These are phyloP conservation scores for Tetragonula carbonaria DNA, from an alignment of 2,888 invertebrate species.

Conservation along the genomic window DNA sequence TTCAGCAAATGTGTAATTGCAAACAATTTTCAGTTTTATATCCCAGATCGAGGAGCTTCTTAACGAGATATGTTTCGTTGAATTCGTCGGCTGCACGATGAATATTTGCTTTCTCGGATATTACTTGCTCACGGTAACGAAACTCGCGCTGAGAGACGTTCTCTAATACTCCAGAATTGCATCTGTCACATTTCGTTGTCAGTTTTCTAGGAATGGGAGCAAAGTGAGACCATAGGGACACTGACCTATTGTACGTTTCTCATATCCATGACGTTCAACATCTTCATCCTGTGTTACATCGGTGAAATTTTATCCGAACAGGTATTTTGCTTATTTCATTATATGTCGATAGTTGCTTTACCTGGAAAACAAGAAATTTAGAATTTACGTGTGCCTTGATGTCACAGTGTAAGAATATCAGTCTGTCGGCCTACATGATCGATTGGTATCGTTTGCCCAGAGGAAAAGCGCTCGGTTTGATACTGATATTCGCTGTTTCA, in stretches of 20 bases:
- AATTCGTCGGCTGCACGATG: conserved; percentile 78
- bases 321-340: conserved; percentile 50
- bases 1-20: background rate
- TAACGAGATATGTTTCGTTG: conserved; percentile 77
- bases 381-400: background rate
- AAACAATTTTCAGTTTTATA: conserved; percentile 72
- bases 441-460: conserved; percentile 75
- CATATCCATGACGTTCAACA: conserved; percentile 77
- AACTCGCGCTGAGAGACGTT: too few species aligned
- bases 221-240: conserved; percentile 71
- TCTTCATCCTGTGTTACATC: conserved; percentile 78
- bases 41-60: conserved; percentile 72
- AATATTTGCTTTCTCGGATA: conserved; percentile 80
- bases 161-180: background rate
- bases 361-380: too few species aligned
- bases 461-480: conserved; percentile 69
- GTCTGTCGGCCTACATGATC: conserved; percentile 73
- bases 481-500: conserved; percentile 69
- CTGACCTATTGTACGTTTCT: conserved; percentile 74
- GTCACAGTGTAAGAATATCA: conserved; percentile 69
- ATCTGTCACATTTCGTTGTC: conserved; percentile 8
- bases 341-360: background rate
- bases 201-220: conserved; percentile 77
- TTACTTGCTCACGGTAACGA: conserved; percentile 77
- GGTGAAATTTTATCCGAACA: conserved; percentile 77